Base-by-base conservation (phyloP, 2,888 invertebrate species). In the Ferdinandea cuprea region DNA sequence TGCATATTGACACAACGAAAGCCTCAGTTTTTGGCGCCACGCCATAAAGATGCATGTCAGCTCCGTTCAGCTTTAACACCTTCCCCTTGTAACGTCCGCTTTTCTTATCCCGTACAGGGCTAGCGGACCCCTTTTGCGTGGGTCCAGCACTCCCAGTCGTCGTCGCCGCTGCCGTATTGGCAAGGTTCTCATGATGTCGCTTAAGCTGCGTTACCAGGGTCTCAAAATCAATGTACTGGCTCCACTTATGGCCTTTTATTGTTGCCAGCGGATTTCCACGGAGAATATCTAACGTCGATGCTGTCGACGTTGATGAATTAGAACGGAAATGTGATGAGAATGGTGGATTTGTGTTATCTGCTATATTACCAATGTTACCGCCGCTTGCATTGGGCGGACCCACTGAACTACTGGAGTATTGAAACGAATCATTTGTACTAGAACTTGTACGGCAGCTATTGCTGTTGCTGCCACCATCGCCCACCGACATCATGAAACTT, bases 21-120 rank as follows among this genome's bases (percentile, higher is more conserved):
- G 93, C 92, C 91, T 96, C 95, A 90, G 94, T 93, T 87, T 95
- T 95, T 21, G 96, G 96, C 87, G 95, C 95, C 87, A 95, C 92
- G 52, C 96, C 96, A 90, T 95, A 96, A 72, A 95, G 93, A 86
- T 93, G 93, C 93, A 95, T 95, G 89, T 94, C 94, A 91, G 93
- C 91, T 85, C 90, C 89, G 78, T 91, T 91, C 63, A 93, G 91
- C 7, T 93, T 92, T 87, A 92, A 92, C 85, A 93, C 92, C 78
- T 92, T 90, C n/a, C 91, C 65, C 54, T 85, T 63, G 85, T 85
- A 52, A 42, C 77, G 65, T 6, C 61, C 15, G 73, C 52, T 74
- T 11, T 79, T 85, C 44, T 85, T 50, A 6, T 54, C 46, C 9
- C 13, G 58, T 32, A 48, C 85, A 1, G 85, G 1, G 61, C 48